Base-by-base conservation (phyloP, 2,797 vertebrate genomes). In the Tiaroga cobitis region DNA sequence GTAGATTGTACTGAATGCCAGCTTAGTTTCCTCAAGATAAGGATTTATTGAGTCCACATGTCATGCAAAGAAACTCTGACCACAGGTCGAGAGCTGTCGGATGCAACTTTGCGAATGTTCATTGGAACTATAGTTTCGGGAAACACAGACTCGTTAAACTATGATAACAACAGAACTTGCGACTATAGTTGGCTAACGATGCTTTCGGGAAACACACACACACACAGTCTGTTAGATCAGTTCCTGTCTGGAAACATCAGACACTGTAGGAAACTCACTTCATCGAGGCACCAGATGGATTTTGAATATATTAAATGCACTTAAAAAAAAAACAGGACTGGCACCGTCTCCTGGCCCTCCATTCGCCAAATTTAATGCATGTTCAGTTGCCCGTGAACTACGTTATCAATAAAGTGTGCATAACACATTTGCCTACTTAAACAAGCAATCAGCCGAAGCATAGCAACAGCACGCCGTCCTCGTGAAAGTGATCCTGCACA, bases 251-350 rank as follows among this genome's bases (percentile, higher is more conserved):
- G 10, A 11, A 39, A 72, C 80, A 81, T 29, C 46, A 56, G 51
- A 81, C 79, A 32, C 77, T 34, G 29, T 16, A 49, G 13, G 32
- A 84, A 69, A n/a, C 63, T 6, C 49, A 37, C 65, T 9, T 70
- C 69, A 91, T 92, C 90, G 86, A 94, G 94, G 93, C 93, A 92
- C 79, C 90, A 81, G 89, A 68, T 89, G 89, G 92, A 88, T 92
- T 92, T 93, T 92, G 90, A 92, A 92, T 90, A 89, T 89, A 94
- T 93, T 92, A 95, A 94, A 93, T 85, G 89, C 85, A 92, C 88
- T 89, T 93, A 93, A 94, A 93, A 92, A 94, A 91, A n/a, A n/a
- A n/a, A n/a, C 93, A 65, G 61, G 63, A 65, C 29, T 32, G 61
- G 26, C 61, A 91, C 10, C 18, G 8, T 34, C 19, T 24, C 24